Base-by-base conservation (phyloP, 2,888 invertebrate species). In the Diadromus collaris region DNA sequence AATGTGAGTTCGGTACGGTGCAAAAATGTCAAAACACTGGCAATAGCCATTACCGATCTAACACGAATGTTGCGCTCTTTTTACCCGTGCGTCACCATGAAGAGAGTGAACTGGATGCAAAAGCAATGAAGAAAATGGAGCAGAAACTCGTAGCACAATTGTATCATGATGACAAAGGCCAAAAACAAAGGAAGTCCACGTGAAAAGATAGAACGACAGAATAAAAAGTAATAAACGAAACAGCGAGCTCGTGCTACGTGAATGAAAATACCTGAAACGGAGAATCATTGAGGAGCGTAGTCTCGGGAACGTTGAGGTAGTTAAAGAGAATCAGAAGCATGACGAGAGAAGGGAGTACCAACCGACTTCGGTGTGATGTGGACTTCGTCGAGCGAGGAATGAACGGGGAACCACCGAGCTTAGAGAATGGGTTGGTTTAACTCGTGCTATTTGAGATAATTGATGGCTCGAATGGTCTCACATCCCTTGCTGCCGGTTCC, bases 391-490 rank as follows among this genome's bases (percentile, higher is more conserved):
- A 48, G 56, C 54, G 58, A 46, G 58, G 72, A 46, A 81, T 65
- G 81, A 79, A 80, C 78, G 81, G 60, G 44, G 65, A 58, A 56
- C 29, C 70, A 27, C 41, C 41, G 81, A 85, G 86, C 83, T 83
- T 82, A 82, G 85, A 83, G 85, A 88, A 87, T 86, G 82, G 85
- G 83, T 86, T 83, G 84, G 84, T 84, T 88, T 85, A 86, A 88
- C 85, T 86, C 86, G 84, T 83, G 81, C 88, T 86, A 87, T 88
- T 88, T 85, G 85, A 87, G 86, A 88, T 88, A 88, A 88, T 88
- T 88, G 87, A 88, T 86, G 86, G 85, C 82, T 80, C 83, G 83
- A 85, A 85, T 86, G 84, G 84, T 78, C 81, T 84, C 79, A 78
- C 83, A 78, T 84, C 80, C 80, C 76, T 77, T 44, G 65, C 77